A percentile compares a stretch with the other conserved stretches of the same genome.
phyloP scores from a whole-genome alignment of 1,140 invertebrate genomes.

The Neotoxoptera formosana region DNA sequence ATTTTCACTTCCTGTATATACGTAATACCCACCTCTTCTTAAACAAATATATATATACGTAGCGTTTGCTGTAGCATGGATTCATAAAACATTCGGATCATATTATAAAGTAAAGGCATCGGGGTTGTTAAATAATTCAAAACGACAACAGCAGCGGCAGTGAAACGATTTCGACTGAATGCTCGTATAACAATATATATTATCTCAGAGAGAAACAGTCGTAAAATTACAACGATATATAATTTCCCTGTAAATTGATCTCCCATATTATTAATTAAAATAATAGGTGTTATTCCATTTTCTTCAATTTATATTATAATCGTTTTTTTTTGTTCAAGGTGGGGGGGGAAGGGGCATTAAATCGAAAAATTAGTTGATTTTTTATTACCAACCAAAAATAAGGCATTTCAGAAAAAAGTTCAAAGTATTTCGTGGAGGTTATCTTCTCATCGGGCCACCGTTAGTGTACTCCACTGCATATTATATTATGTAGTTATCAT shows the following conservation, averaged over 20 bases:
- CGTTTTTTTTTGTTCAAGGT: too few species aligned
- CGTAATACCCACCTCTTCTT: neutral
- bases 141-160: neutral
- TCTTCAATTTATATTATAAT: neutral
- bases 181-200: neutral
- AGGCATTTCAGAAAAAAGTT: too few species aligned
- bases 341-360: too few species aligned
- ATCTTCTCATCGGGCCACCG: too few species aligned
- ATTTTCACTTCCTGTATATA: conserved; percentile 16
- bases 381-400: too few species aligned
- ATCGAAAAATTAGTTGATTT: too few species aligned
- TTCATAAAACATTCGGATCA: neutral
- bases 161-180: neutral
- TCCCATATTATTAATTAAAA: neutral
- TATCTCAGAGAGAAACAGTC: neutral
- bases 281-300: neutral
- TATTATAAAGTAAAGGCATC: neutral
- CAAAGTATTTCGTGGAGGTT: too few species aligned
- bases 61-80: neutral
- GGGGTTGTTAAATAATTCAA: conserved; percentile 2
- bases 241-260: neutral
- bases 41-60: conserved; percentile 14
- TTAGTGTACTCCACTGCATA: too few species aligned
- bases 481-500: too few species aligned
- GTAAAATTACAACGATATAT: neutral